phyloP scores from a whole-genome alignment of 2,113 vertebrate species.

The Cettia cetti region DNA sequence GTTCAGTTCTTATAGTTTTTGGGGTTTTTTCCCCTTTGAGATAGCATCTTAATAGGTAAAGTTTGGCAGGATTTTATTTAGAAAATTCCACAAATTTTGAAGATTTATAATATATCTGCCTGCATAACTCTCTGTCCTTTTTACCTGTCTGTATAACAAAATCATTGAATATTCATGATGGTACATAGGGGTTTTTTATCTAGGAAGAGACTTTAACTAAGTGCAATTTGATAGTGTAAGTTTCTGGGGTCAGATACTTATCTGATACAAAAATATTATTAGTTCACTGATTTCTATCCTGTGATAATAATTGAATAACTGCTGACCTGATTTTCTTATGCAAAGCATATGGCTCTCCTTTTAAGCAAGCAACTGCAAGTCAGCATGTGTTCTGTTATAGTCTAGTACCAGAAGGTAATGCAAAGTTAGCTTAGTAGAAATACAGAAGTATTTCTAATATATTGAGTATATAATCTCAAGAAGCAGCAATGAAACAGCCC shows the following conservation, averaged over 20 bases:
- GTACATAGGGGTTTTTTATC: not conserved
- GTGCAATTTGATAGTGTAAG: not conserved
- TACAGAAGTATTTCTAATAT: not conserved
- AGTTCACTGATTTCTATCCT: not conserved
- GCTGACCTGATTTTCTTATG: slow-evolving; percentile 11
- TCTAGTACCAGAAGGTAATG: not conserved
- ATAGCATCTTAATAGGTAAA: not conserved
- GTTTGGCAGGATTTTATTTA: not conserved
- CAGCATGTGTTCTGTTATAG: not conserved
- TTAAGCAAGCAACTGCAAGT: not conserved
- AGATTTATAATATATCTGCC: not conserved
- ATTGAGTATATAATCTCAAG: too few species aligned
- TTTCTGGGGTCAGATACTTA: not conserved
- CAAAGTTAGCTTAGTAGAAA: not conserved
- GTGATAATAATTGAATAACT: not conserved
- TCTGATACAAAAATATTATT: not conserved
- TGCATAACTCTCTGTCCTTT: not conserved
- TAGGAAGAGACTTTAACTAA: not conserved
- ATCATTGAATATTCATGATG: not conserved
- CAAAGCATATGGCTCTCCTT: not conserved
- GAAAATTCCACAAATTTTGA: not conserved
- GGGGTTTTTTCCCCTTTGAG: not conserved
- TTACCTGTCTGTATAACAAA: not conserved
- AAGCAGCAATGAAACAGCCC: not conserved
- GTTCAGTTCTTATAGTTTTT: not conserved